Percentiles rank a stretch among this genome's conserved stretches.
phyloP scores from a whole-genome alignment of 2,888 invertebrate species.

The Sminthurides aquaticus region DNA sequence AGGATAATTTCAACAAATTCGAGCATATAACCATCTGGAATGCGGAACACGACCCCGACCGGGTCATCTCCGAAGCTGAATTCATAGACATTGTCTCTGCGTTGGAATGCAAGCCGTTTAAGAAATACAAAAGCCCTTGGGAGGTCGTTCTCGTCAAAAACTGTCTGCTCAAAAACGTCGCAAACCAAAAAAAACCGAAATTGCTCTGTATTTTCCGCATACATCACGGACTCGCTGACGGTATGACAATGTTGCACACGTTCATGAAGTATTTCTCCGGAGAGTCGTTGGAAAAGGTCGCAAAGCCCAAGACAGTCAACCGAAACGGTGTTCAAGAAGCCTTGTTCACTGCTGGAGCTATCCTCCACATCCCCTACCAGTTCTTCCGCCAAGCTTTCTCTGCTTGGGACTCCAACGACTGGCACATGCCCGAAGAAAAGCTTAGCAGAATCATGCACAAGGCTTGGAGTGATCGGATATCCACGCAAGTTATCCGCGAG shows the following conservation, averaged over 20 bases:
- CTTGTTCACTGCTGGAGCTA: slow-evolving; percentile 22
- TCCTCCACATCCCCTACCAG: slow-evolving; percentile 35
- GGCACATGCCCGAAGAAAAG: slow-evolving; percentile 33
- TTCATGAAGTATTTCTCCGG: slow-evolving; percentile 36
- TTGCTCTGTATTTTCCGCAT: slow-evolving; percentile 3
- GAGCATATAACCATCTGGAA: slow-evolving; percentile 12
- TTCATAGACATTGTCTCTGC: slow-evolving; percentile 6
- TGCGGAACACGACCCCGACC: background rate
- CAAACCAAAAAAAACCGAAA: slow-evolving; percentile 4
- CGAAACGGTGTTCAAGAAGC: slow-evolving; percentile 22
- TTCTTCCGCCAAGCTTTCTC: slow-evolving; percentile 32
- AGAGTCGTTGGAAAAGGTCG: slow-evolving; percentile 31
- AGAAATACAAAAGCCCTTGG: slow-evolving; percentile 10
- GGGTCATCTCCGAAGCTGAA: slow-evolving; percentile 13
- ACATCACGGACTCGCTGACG: slow-evolving; percentile 29
- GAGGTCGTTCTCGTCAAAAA: slow-evolving; percentile 12
- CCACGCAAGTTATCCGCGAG: slow-evolving; percentile 28
- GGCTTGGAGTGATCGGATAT: slow-evolving; percentile 33
- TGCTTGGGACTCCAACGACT: slow-evolving; percentile 32
- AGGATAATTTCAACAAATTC: background rate
- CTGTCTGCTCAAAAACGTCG: slow-evolving; percentile 5
- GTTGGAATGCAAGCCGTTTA: slow-evolving; percentile 10
- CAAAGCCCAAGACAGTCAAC: slow-evolving; percentile 26
- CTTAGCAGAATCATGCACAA: slow-evolving; percentile 31
- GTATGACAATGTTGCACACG: slow-evolving; percentile 29